Base-by-base conservation (phyloP, 2,888 invertebrate species). In the Zeuzera pyrina region DNA sequence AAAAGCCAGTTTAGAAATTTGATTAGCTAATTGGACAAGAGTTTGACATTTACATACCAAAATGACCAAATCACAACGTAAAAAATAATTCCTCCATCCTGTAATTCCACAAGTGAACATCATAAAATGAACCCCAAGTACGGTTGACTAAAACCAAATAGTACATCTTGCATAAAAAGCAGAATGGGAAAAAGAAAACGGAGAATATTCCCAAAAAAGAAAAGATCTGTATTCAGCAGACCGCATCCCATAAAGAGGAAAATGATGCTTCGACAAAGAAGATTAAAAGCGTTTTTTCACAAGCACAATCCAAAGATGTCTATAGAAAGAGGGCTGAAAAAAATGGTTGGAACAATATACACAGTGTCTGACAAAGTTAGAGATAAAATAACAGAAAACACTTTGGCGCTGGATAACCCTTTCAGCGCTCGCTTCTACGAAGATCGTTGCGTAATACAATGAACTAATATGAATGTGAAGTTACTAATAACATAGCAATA, bases 361-460 rank as follows among this genome's bases (percentile, higher is more conserved):
- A 65, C 49, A 8, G 66, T 71, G 2, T 69, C 72, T 0, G 71
- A 74, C 31, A 68, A 49, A 47, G 61, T 74, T 8, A 8, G 23
- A 6, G 30, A 23, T 7, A 31, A 23, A 8, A 30, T 24, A 14
- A 23, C 24, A 8, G 30, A 21, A 14, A 30, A 64, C 19, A 68
- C 71, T 0, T 21, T 72, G 41, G 65, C 65, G 0, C 31, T 74
- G 15, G 65, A 73, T 23, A 72, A 72, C 11, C 70, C 73, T 0
- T 74, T 76, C 24, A 62, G 61, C 35, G 59, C 57, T 0, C 70
- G 69, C n/a, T 74, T 76, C 28, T 76, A 76, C 12, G 61, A 65
- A 52, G 74, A 74, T 32, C 50, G 69, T 6, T 76, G 73, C 49
- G 39, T 19, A 3, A 65, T 76, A 19, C 69, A 71, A 36, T 74